These are phyloP conservation scores for Clitarchus hookeri DNA, from an alignment of 2,888 invertebrate genomes.

Conservation along the genomic window DNA sequence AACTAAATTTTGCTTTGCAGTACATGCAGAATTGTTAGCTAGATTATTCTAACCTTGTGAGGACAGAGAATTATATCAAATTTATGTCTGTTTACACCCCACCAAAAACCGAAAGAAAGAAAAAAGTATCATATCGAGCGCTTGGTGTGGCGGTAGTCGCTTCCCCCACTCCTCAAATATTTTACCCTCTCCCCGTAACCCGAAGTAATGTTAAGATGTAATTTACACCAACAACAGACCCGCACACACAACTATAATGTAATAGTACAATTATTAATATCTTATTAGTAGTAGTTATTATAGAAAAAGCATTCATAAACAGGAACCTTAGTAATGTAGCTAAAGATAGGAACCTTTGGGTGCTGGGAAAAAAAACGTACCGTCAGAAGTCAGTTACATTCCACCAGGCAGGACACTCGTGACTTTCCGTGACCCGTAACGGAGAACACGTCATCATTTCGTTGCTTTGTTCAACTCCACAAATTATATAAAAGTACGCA, in stretches of 20 bases:
- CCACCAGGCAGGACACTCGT: background rate
- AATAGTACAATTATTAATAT: conserved; percentile 45
- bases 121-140: background rate
- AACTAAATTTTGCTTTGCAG: background rate
- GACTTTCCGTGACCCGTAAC: background rate
- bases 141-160: background rate
- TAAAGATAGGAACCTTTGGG: conserved; percentile 54
- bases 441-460: background rate
- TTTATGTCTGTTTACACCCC: background rate
- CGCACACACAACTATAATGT: conserved; percentile 43
- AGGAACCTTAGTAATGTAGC: conserved; percentile 54
- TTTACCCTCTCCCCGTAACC: conserved; percentile 26
- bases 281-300: conserved; percentile 45
- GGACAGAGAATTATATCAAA: background rate
- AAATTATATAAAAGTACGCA: background rate
- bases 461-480: background rate
- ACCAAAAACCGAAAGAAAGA: background rate
- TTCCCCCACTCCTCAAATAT: conserved; percentile 1
- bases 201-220: conserved; percentile 42
- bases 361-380: conserved; percentile 50
- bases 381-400: conserved; percentile 26
- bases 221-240: conserved; percentile 44
- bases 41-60: background rate
- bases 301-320: conserved; percentile 53
- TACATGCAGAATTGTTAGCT: background rate